phyloP scores from a whole-genome alignment of 1,140 invertebrate genomes.

The Sarcophaga peregrina region DNA sequence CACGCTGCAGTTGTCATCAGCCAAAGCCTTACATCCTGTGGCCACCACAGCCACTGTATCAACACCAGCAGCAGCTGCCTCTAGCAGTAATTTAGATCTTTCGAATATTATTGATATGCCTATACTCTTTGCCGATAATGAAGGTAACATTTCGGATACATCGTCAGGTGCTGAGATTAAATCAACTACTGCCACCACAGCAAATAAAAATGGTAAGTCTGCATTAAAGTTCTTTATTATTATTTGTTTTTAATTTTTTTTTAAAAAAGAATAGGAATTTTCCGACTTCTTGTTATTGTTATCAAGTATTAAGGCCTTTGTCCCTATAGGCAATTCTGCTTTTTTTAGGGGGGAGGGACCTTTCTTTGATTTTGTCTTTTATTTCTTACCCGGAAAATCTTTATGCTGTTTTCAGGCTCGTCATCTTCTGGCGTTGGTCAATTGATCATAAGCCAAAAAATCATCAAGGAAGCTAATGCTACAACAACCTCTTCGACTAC shows the following conservation, averaged over 20 bases:
- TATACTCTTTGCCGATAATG: conserved; percentile 76
- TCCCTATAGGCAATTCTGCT: background rate
- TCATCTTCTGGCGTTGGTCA: conserved; percentile 48
- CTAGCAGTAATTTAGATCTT: conserved; percentile 67
- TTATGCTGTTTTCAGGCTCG: too few species aligned
- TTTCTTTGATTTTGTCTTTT: background rate
- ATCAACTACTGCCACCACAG: background rate
- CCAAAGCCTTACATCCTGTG: conserved; percentile 28
- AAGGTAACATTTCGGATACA: conserved; percentile 61
- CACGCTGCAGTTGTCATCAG: conserved; percentile 51
- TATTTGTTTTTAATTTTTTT: background rate
- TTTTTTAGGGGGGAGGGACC: background rate
- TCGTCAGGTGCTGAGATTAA: background rate
- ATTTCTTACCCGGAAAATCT: conserved; percentile 39
- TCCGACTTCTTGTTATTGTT: too few species aligned
- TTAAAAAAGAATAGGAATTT: background rate
- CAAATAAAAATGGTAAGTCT: conserved; percentile 35
- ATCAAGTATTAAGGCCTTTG: too few species aligned
- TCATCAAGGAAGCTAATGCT: conserved; percentile 56
- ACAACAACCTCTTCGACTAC: conserved; percentile 27
- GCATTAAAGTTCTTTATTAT: background rate
- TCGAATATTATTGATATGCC: conserved; percentile 76
- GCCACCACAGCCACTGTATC: background rate
- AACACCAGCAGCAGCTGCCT: conserved; percentile 29
- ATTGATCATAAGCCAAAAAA: conserved; percentile 61